Conservation (phyloP, 1,140 invertebrate species). For the Macrocentrus cingulum region DNA sequence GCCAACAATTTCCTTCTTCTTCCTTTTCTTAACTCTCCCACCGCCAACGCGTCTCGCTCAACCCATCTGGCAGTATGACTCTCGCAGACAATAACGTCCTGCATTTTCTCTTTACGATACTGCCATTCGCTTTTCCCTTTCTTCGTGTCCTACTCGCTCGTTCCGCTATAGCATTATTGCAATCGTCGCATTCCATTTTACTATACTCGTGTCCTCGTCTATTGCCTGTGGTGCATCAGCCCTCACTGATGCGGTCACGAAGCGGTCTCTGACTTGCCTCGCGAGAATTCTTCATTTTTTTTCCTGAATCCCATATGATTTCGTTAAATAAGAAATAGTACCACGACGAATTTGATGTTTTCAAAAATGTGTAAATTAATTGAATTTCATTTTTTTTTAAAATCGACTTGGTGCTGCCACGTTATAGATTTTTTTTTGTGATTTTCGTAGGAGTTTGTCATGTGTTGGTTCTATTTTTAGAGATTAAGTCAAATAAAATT, state of each 20-base stretch:
- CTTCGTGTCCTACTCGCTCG: background rate
- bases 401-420: no score
- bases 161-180: constrained; percentile 3
- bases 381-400: no score
- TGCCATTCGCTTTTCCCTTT: constrained; percentile 12
- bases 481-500: no score
- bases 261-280: background rate
- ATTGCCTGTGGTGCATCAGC: background rate
- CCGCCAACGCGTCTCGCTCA: constrained; percentile 1
- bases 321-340: no score
- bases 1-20: constrained; percentile 26
- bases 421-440: no score
- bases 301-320: background rate
- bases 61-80: background rate
- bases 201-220: background rate
- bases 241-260: constrained; percentile 15
- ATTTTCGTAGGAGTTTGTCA: no score
- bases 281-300: constrained; percentile 12
- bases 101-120: constrained; percentile 17
- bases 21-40: constrained; percentile 24
- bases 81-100: background rate
- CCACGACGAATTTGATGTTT: no score
- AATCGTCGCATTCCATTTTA: constrained; percentile 12
- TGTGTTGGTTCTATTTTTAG: no score
- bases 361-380: no score